phyloP scores from a whole-genome alignment of 2,888 invertebrate genomes.

The Rotaria sp. region DNA sequence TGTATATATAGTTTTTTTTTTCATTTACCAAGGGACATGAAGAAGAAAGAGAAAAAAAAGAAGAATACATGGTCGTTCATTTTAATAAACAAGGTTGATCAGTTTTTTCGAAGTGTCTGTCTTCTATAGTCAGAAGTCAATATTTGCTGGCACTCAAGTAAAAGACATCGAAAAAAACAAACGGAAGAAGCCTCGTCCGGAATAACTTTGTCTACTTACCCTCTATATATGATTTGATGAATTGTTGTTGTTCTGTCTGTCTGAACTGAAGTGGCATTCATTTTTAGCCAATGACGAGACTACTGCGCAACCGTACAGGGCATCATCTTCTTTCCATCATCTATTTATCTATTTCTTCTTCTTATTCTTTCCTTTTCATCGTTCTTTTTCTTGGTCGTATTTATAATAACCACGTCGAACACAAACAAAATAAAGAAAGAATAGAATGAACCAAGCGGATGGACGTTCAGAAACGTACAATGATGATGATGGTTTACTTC shows the following conservation, averaged over 20 bases:
- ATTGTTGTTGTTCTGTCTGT: conserved; percentile 8
- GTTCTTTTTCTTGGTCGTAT: neutral
- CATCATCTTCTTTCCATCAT: neutral
- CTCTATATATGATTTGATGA: neutral
- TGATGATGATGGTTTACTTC: neutral
- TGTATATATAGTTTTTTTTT: neutral
- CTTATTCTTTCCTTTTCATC: neutral
- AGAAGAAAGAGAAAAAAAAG: neutral
- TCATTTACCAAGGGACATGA: neutral
- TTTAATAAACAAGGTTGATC: neutral
- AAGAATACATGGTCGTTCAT: neutral
- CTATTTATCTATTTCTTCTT: neutral
- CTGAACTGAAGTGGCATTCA: conserved; percentile 12
- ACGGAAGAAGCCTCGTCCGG: neutral
- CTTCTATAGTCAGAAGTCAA: neutral
- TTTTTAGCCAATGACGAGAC: neutral
- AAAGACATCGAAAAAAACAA: neutral
- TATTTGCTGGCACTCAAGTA: neutral
- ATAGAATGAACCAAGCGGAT: neutral
- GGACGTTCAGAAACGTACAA: neutral
- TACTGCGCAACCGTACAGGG: neutral
- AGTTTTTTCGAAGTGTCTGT: neutral
- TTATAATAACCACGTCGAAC: neutral
- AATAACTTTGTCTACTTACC: neutral
- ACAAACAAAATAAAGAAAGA: neutral